Evolutionary conservation across 2,113 vertebrate species (phyloP), one percentile per base, ranked within the genome.

Genomic region (Pygoscelis adeliae): DNA sequence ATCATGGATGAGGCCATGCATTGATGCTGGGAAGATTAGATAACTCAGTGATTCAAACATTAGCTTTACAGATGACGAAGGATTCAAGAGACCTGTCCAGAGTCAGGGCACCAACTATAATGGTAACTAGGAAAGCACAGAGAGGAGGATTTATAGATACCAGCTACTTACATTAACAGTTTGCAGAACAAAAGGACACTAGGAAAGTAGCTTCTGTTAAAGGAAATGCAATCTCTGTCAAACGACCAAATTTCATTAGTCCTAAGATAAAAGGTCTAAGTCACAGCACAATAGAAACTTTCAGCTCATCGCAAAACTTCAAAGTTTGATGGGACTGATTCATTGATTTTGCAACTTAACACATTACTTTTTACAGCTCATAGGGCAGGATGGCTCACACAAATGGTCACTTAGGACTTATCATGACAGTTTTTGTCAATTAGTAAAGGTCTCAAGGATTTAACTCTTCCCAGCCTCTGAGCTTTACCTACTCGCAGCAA

Each of bases 281-380:
- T 87, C 77, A 78, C 9, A 79, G 49, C 30, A 87, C 49, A 80
- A 72, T 0, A 87, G 83, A 72, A 84, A 65, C 82, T 72, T 92
- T 89, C 94, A 92, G 36, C 69, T 94, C 80, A 84, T 79, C 15
- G 3, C 46, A 79, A 55, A 92, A 71, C 93, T 91, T 92, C 46
- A 29, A 88, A 86, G 38, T 52, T 87, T 87, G 44, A 63, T 76
- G 69, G 32, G 49, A 55, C 61, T n/a, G 44, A 93, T 92, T 89
- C 26, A 92, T 8, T 65, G 40, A 79, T 87, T 95, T 95, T 2
- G 10, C 91, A 93, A 93, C 76, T 95, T 73, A 90, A 71, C 80
- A 42, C 69, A 15, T 67, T 46, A 62, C 27, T 63, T 88, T 53
- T 83, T 74, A 89, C 86, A 92, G 77, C 12, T 89, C 87, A 20